Base-by-base conservation (phyloP, 2,113 vertebrate genomes). In the Willisornis vidua region DNA sequence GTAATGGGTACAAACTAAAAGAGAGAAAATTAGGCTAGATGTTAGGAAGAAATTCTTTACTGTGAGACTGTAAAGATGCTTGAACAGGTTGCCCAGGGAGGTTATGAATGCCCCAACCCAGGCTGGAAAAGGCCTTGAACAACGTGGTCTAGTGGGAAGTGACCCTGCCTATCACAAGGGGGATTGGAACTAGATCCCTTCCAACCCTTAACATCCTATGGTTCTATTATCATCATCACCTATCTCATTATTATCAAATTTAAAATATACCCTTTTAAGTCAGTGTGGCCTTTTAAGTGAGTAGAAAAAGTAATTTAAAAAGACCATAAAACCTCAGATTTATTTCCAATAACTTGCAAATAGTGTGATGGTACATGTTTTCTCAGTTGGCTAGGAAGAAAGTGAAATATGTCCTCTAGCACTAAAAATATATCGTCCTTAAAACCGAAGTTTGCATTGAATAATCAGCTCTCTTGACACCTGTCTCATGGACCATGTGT, bases 401-500 rank as follows among this genome's bases (percentile, higher is more conserved):
- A 65, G 31, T 20, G 14, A 66, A 62, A 23, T 45, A 11, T 5
- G 7, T 52, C 16, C 9, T 73, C 14, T 10, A 33, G 20, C 6
- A 3, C 57, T 70, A 55, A 77, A 68, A 61, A n/a, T 20, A 26
- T 1, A 15, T 33, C 13, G 22, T 41, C 17, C 14, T 70, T 73
- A 41, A 63, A 85, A 31, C 3, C n/a, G 17, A 12, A 28, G 6
- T 52, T 82, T 48, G 9, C 22, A 6, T 19, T 31, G 19, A 24
- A 33, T 58, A 46, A 48, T 24, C 0, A 0, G 6, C 26, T 54
- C 24, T 61, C 31, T 37, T 6, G 7, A 19, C 31, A 23, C 33
- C 8, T 10, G 0, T 57, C 3, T 61, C 3, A 3, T 12, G 24
- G 49, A 13, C 54, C 3, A 0, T 20, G 2, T 19, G 8, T 23